phyloP scores from a whole-genome alignment of 2,888 invertebrate genomes.

The Eupeodes luniger region DNA sequence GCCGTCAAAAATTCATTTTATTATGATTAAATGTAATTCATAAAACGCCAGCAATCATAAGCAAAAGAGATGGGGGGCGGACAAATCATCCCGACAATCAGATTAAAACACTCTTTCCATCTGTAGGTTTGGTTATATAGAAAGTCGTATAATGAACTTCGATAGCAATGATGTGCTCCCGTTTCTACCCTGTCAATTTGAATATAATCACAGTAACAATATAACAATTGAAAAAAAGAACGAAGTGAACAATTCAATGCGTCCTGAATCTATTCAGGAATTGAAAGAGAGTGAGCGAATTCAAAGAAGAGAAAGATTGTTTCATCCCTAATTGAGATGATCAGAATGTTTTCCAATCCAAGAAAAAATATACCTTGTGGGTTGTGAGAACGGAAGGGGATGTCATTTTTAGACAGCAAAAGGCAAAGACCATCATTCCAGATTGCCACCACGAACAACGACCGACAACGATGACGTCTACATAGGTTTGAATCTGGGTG shows the following conservation, averaged over 20 bases:
- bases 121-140: conserved; percentile 30
- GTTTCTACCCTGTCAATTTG: conserved; percentile 61
- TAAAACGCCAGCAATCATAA: conserved; percentile 8
- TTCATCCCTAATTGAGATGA: conserved; percentile 75
- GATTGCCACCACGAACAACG: conserved; percentile 78
- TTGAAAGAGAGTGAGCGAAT: conserved; percentile 12
- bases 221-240: conserved; percentile 59
- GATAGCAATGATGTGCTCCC: conserved; percentile 39
- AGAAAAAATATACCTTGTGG: not conserved
- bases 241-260: conserved; percentile 63
- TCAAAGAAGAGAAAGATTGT: conserved; percentile 2
- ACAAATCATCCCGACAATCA: conserved; percentile 75
- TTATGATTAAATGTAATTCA: conserved; percentile 50
- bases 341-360: conserved; percentile 64
- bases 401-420: conserved; percentile 55
- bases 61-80: not conserved
- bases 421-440: conserved; percentile 79
- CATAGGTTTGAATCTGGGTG: too few species aligned
- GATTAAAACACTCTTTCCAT: conserved; percentile 53
- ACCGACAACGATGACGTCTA: conserved; percentile 76
- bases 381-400: conserved; percentile 14
- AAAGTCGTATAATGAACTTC: conserved; percentile 67
- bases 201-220: conserved; percentile 68
- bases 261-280: conserved; percentile 17
- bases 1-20: conserved; percentile 66